phyloP scores from a whole-genome alignment of 1,140 invertebrate species.

The Saccostrea echinata region DNA sequence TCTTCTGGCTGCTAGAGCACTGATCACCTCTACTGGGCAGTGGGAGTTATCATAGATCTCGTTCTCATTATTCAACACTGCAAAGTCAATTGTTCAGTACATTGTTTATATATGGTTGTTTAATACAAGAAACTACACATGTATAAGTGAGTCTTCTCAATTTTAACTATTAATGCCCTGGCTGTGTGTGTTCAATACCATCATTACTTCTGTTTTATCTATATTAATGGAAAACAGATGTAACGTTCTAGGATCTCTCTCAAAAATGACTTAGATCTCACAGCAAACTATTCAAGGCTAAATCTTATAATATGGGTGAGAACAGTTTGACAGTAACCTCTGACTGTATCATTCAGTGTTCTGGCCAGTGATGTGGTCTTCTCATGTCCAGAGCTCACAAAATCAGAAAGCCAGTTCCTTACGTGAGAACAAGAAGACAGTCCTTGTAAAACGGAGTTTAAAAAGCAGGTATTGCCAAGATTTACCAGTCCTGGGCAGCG shows the following conservation, averaged over 20 bases:
- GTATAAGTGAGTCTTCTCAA: too few species aligned
- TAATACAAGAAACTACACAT: too few species aligned
- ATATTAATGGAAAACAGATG: too few species aligned
- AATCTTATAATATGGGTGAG: too few species aligned
- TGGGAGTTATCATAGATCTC: constrained; percentile 69
- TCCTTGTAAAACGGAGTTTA: constrained; percentile 98
- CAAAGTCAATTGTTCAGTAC: constrained; percentile 1
- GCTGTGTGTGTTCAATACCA: too few species aligned
- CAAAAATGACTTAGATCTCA: too few species aligned
- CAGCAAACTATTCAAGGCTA: too few species aligned
- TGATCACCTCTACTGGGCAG: constrained; percentile 88
- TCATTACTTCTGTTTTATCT: too few species aligned
- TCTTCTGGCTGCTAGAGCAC: constrained; percentile 86
- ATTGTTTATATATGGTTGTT: too few species aligned
- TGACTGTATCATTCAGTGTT: constrained; percentile 68
- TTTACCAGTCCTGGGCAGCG: constrained; percentile 92
- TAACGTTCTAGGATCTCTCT: too few species aligned
- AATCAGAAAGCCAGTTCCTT: constrained; percentile 87
- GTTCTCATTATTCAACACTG: constrained; percentile 77
- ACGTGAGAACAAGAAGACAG: constrained; percentile 91
- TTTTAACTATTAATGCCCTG: too few species aligned
- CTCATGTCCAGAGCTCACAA: constrained; percentile 53
- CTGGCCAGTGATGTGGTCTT: constrained; percentile 61
- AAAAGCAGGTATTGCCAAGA: constrained; percentile 97
- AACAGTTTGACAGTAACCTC: constrained; percentile 58